Percentiles rank a stretch among this genome's conserved stretches.
phyloP scores from a whole-genome alignment of 2,888 invertebrate species.

The Halocaridina rubra region DNA sequence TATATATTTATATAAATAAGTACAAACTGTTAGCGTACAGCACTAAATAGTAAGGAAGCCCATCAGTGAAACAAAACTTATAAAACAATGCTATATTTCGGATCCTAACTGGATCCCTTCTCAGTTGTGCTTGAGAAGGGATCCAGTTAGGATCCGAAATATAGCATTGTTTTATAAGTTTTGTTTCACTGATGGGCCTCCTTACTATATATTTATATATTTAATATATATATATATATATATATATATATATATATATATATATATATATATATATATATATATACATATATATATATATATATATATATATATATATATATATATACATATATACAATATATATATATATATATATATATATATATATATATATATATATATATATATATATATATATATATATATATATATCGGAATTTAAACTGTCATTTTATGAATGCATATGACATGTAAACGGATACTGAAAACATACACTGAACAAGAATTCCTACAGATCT shows the following conservation, averaged over 20 bases:
- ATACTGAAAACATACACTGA: too few relatives aligned
- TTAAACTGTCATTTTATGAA: too few relatives aligned
- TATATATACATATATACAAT: not conserved
- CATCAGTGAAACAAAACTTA: too few relatives aligned
- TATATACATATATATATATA: constrained; percentile 3
- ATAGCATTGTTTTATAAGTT: not conserved
- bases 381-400: not conserved
- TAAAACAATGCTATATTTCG: too few relatives aligned
- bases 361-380: not conserved
- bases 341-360: not conserved
- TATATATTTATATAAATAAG: too few relatives aligned
- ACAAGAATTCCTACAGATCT: too few relatives aligned
- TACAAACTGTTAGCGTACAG: too few relatives aligned
- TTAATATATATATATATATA: not conserved
- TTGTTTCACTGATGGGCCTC: not conserved
- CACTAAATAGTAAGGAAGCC: too few relatives aligned
- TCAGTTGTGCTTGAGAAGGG: too few relatives aligned
- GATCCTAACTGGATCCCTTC: too few relatives aligned
- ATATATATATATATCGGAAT: not conserved
- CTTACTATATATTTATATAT: not conserved
- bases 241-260: constrained; percentile 3
- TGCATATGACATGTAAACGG: too few relatives aligned
- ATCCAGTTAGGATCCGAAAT: too few relatives aligned
- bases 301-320: not conserved
- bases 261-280: not conserved